Evolutionary conservation across 2,888 invertebrate genomes (phyloP), one percentile per base, ranked within the genome.

Genomic region (Meta bourneti): DNA sequence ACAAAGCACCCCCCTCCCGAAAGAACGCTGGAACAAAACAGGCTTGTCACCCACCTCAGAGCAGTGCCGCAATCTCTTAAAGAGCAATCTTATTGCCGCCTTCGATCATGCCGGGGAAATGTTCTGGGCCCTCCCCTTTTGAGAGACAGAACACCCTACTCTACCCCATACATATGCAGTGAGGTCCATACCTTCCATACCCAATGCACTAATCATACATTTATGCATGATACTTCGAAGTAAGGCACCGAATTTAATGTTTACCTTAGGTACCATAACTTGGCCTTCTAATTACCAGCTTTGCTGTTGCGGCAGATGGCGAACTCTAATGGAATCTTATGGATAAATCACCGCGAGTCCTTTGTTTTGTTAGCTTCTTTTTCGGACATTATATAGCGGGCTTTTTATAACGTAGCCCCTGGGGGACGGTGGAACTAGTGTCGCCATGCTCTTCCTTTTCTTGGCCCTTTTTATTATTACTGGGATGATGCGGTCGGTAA

Each of bases 181-280:
- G 49, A 79, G 52, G 70, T 78, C n/a, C 83, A 89, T 81, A 81
- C 88, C 72, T 74, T 54, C 85, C 85, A 88, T 88, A 74, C 75
- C 82, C 75, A 61, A 34, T 89, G 74, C 70, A 75, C 81, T 79
- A 75, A 90, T 86, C 90, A 90, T 90, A 81, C 86, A 90, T 90
- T 86, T 90, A 90, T 90, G 90, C 90, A 90, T 90, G 85, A 90
- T 86, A 79, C 52, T 13, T 74, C 72, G 79, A 34, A 90, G 90
- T 90, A 90, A 74, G 90, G 85, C 90, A 90, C 90, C 85, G 72
- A 70, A 71, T 82, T 82, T 91, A 87, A 91, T 91, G 91, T 91
- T 91, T 91, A 78, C 77, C 91, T 81, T 87, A 75, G 72, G 70
- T 82, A 52, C 87, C 71, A 80, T 71, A 83, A 83, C 78, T 19